Conservation (phyloP, 2,113 vertebrate species). For the Cyanoderma ruficeps region DNA sequence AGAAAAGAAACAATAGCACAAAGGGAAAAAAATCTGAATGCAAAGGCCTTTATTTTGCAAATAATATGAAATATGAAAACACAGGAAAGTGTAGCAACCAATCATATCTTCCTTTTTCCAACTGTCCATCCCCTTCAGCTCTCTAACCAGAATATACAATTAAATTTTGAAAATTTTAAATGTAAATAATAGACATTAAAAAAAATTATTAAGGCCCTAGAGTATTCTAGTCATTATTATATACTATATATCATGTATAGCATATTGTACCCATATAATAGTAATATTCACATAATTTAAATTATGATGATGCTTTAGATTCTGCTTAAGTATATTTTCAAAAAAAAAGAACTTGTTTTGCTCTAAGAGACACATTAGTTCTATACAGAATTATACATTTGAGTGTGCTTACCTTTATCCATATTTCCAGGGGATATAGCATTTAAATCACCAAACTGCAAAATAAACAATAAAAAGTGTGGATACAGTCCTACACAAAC, state of each 20-base stretch:
- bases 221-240: neutral
- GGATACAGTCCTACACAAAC: slow-evolving; percentile 4
- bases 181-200: neutral
- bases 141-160: neutral
- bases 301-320: neutral
- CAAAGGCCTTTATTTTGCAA: slow-evolving; percentile 3
- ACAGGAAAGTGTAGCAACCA: neutral
- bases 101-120: neutral
- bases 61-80: neutral
- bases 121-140: neutral
- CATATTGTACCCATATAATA: neutral
- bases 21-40: slow-evolving; percentile 11
- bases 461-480: slow-evolving; percentile 57
- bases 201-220: neutral
- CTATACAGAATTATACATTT: neutral
- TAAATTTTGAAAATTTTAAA: neutral
- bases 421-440: slow-evolving; percentile 78
- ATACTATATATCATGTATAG: neutral
- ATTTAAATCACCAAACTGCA: slow-evolving; percentile 83
- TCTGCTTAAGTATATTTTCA: neutral
- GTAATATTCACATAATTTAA: neutral
- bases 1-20: slow-evolving; percentile 21
- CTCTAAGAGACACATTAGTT: neutral
- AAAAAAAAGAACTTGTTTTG: neutral
- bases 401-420: slow-evolving; percentile 77